These are phyloP conservation scores for Galeopsomyia nigrocyanea DNA, from an alignment of 2,888 invertebrate species.

Conservation along the genomic window DNA sequence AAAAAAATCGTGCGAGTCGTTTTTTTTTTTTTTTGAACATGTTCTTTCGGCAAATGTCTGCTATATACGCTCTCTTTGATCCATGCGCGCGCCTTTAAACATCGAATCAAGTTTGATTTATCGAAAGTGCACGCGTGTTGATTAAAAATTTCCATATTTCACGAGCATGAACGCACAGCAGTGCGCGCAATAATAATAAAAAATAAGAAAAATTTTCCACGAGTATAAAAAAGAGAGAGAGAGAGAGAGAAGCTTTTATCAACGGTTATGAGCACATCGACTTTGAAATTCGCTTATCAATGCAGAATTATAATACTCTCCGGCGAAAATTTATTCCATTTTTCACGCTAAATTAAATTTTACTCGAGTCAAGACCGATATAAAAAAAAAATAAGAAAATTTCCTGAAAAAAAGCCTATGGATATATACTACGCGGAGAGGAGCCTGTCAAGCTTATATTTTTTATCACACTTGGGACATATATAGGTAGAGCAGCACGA, in stretches of 20 bases:
- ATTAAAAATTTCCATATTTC: slow-evolving; percentile 15
- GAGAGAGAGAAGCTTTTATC: too few species aligned
- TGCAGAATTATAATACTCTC: too few species aligned
- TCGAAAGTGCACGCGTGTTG: neutral
- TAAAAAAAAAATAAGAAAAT: too few species aligned
- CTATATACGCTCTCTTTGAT: slow-evolving; percentile 16
- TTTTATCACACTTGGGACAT: slow-evolving; percentile 65
- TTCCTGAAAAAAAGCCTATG: too few species aligned
- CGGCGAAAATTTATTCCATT: too few species aligned
- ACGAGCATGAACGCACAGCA: too few species aligned
- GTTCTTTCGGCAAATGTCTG: too few species aligned
- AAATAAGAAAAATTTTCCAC: too few species aligned
- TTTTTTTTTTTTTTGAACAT: slow-evolving; percentile 21
- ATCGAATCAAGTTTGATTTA: slow-evolving; percentile 13
- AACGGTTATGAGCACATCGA: neutral
- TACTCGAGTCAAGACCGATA: too few species aligned
- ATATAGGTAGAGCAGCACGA: slow-evolving; percentile 59
- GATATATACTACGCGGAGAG: neutral
- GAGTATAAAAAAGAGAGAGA: too few species aligned
- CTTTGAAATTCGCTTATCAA: neutral
- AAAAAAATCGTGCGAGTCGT: slow-evolving; percentile 1
- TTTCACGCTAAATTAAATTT: too few species aligned
- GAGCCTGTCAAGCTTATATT: slow-evolving; percentile 54
- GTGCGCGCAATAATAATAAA: too few species aligned
- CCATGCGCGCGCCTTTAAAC: slow-evolving; percentile 20